Conservation (phyloP, 2,113 vertebrate genomes). For the Ptyas mucosa region DNA sequence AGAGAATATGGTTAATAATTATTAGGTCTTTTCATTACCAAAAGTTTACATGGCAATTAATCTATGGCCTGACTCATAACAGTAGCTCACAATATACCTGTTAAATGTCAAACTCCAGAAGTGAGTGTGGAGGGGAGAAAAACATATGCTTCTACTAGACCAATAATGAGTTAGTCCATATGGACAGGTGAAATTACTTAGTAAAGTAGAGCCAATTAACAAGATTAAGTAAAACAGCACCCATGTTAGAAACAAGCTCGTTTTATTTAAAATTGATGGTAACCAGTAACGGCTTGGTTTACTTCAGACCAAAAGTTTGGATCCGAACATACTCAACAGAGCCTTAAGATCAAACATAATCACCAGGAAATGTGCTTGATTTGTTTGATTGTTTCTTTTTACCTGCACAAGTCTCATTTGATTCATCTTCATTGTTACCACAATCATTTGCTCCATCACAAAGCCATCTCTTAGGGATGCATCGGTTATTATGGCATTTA, state of each 20-base stretch:
- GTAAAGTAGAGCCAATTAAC: conserved; percentile 38
- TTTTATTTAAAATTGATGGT: conserved; percentile 43
- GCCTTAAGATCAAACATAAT: not conserved
- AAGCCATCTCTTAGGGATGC: conserved; percentile 95
- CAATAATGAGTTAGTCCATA: not conserved
- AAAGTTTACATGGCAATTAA: not conserved
- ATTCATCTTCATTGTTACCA: conserved; percentile 89
- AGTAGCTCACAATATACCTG: not conserved
- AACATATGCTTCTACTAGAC: conserved; percentile 1
- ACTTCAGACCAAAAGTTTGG: conserved; percentile 1
- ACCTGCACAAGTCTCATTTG: conserved; percentile 92
- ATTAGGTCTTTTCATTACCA: not conserved
- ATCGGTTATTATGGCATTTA: conserved; percentile 94
- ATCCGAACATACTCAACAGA: not conserved
- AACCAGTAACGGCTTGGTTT: conserved; percentile 26
- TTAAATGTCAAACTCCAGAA: conserved; percentile 26
- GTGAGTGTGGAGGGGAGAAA: not conserved
- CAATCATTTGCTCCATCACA: conserved; percentile 96
- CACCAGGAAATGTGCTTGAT: not conserved
- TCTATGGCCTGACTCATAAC: not conserved
- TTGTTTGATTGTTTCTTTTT: conserved; percentile 31
- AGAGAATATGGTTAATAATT: not conserved
- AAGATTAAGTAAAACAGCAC: conserved; percentile 55
- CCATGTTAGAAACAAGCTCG: conserved; percentile 39
- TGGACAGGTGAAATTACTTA: conserved; percentile 48